A percentile compares a stretch with the other conserved stretches of the same genome.
phyloP scores from a whole-genome alignment of 2,797 vertebrate genomes.

The Tolypeutes matacus region DNA sequence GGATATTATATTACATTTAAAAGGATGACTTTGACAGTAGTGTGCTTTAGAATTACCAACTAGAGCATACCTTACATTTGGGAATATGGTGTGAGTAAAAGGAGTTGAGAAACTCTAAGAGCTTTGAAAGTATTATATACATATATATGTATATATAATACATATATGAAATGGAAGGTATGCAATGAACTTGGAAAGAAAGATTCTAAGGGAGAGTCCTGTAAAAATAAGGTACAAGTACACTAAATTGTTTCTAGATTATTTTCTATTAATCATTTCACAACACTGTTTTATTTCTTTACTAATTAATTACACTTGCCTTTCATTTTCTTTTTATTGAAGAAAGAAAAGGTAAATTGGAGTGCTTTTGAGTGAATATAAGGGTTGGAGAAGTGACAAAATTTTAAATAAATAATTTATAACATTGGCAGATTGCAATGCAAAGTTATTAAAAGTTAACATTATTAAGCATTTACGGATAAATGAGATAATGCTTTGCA shows the following conservation, averaged over 20 bases:
- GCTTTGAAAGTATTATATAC: background rate
- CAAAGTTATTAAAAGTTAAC: conserved; percentile 3
- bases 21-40: background rate
- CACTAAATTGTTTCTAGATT: conserved; percentile 2
- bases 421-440: background rate
- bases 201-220: background rate
- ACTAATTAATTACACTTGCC: background rate
- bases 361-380: background rate
- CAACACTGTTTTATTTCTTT: background rate
- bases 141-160: background rate
- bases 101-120: background rate
- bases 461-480: conserved; percentile 35
- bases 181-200: background rate
- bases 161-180: background rate
- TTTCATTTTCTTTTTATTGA: conserved; percentile 46
- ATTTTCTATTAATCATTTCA: background rate
- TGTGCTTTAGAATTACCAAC: background rate
- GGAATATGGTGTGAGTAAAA: conserved; percentile 22
- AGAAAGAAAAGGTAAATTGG: background rate
- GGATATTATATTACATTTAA: background rate
- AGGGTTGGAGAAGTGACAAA: background rate
- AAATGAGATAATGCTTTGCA: background rate
- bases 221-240: background rate
- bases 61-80: background rate
- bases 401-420: conserved; percentile 48